Conservation (phyloP, 2,797 vertebrate species). For the Setipinna tenuifilis region DNA sequence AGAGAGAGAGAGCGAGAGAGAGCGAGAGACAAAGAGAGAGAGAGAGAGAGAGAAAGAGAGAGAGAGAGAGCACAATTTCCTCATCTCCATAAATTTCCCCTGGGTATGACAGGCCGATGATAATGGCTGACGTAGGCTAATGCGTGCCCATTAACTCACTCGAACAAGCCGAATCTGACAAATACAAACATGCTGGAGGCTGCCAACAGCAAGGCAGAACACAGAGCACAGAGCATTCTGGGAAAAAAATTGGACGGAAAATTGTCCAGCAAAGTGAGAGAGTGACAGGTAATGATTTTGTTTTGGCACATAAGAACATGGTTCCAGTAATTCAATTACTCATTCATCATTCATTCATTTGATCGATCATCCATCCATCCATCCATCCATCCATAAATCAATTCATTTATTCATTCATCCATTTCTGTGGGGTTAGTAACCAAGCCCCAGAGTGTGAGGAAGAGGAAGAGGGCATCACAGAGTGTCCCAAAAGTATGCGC, state of each 20-base stretch:
- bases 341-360: background rate
- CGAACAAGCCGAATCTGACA: background rate
- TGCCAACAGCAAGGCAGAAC: background rate
- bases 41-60: too few relatives aligned
- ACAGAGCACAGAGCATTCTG: background rate
- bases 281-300: background rate
- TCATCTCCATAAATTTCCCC: background rate
- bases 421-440: background rate
- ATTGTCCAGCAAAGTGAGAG: background rate
- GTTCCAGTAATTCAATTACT: background rate
- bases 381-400: background rate
- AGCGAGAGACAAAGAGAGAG: too few relatives aligned
- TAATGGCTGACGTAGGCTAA: slow-evolving; percentile 3
- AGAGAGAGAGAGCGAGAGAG: too few relatives aligned
- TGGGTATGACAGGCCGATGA: background rate
- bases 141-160: background rate
- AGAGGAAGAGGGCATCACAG: background rate
- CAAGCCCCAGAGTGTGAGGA: background rate
- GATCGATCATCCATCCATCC: background rate
- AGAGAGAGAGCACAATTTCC: background rate
- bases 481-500: background rate
- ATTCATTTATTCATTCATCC: background rate
- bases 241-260: slow-evolving; percentile 3
- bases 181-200: slow-evolving; percentile 7
- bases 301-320: background rate